Percentiles rank a stretch among this genome's conserved stretches.
Conservation (phyloP, 1,140 invertebrate genomes). For the Orchesella cincta region DNA sequence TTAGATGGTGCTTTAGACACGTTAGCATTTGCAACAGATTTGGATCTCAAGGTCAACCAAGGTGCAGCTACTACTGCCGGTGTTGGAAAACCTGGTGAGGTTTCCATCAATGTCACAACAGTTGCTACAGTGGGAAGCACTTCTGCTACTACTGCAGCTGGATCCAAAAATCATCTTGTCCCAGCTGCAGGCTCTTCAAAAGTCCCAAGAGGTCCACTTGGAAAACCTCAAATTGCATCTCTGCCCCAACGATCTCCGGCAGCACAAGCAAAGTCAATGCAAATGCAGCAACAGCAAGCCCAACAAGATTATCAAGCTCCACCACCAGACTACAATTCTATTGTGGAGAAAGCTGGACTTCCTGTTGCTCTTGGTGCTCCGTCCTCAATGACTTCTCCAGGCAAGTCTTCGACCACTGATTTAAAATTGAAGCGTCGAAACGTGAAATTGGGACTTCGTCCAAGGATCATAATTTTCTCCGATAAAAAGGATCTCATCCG, state of each 20-base stretch:
- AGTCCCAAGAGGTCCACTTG: not conserved
- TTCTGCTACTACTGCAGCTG: no score
- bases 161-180: no score
- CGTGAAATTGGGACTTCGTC: slow-evolving; percentile 43
- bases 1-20: slow-evolving; percentile 40
- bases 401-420: slow-evolving; percentile 46
- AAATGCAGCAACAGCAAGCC: slow-evolving; percentile 66
- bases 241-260: not conserved
- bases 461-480: slow-evolving; percentile 48
- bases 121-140: slow-evolving; percentile 11
- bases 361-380: slow-evolving; percentile 24
- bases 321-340: slow-evolving; percentile 51
- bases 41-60: slow-evolving; percentile 9
- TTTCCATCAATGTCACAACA: not conserved
- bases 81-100: not conserved
- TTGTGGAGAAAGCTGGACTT: slow-evolving; percentile 52
- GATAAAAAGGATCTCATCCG: slow-evolving; percentile 48
- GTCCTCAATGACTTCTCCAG: slow-evolving; percentile 41
- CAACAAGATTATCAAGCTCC: slow-evolving; percentile 61
- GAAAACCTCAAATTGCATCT: not conserved
- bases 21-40: slow-evolving; percentile 35
- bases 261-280: not conserved
- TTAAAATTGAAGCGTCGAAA: slow-evolving; percentile 28
- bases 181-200: no score
- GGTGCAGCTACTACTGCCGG: not conserved